Conservation (phyloP, 2,888 invertebrate genomes). For the Atherix ibis region DNA sequence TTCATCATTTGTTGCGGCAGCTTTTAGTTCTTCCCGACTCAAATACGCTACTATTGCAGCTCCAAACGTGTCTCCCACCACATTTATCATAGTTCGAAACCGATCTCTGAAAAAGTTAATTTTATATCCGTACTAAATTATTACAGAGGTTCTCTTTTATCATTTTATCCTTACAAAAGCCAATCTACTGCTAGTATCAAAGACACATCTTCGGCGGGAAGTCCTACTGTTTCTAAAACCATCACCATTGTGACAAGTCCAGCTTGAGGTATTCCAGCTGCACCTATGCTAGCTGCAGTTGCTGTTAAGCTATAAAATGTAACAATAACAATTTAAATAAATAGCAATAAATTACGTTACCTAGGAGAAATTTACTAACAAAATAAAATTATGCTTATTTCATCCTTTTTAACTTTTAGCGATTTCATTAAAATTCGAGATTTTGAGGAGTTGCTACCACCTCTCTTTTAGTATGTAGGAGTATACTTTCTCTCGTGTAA, state of each 20-base stretch:
- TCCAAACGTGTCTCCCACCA: conserved; percentile 58
- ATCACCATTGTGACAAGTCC: conserved; percentile 65
- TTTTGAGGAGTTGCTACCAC: too few relatives aligned
- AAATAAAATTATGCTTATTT: too few relatives aligned
- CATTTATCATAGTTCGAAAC: conserved; percentile 48
- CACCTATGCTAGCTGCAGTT: conserved; percentile 64
- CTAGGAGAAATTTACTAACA: too few relatives aligned
- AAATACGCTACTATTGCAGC: conserved; percentile 56
- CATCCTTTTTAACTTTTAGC: too few relatives aligned
- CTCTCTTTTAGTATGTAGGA: too few relatives aligned
- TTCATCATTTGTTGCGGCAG: background rate
- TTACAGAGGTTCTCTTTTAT: too few relatives aligned
- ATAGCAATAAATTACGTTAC: too few relatives aligned
- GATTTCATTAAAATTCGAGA: too few relatives aligned
- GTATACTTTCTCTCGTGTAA: too few relatives aligned
- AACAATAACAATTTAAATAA: too few relatives aligned
- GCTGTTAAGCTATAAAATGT: conserved; percentile 47
- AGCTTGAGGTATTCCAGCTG: conserved; percentile 65
- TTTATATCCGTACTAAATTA: too few relatives aligned
- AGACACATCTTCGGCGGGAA: conserved; percentile 51
- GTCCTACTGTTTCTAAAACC: conserved; percentile 51
- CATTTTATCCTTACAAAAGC: conserved; percentile 48
- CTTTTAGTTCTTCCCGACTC: conserved; percentile 38
- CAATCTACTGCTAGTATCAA: conserved; percentile 53
- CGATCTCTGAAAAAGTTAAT: conserved; percentile 30